Evolutionary conservation across 2,888 invertebrate species (phyloP), one percentile per base, ranked within the genome.

Genomic region (Craniophora ligustri): DNA sequence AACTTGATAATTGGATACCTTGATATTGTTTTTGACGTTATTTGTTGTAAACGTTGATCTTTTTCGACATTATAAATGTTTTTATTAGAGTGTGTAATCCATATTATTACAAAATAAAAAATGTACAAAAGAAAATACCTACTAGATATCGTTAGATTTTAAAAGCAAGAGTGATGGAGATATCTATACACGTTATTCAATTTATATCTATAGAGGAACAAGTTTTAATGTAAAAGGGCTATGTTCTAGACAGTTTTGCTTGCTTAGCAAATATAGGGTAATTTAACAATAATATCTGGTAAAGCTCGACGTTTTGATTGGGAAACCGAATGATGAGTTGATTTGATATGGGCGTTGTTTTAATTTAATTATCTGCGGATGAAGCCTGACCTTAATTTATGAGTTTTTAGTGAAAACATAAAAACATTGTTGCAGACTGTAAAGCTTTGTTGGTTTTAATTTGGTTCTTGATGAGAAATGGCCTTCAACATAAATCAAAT

Each of bases 341-440:
- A 21, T 32, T 5, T 26, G n/a, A 5, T 4, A 5, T 21, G 16
- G 13, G 8, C 41, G n/a, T 58, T 64, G 10, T 21, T 40, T 15
- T 21, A 32, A 32, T 42, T 42, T 40, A 35, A 61, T 58, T 49
- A 39, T 30, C 18, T 16, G 6, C 41, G 16, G 34, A 34, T 28
- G 28, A 2, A 31, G 35, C 3, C 6, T 14, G n/a, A n/a, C 26
- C 5, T 34, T 32, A 13, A 10, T 11, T 16, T 8, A 18, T n/a
- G 1, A 26, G 30, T 11, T 56, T 40, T 35, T 23, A 23, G n/a
- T 23, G 16, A 10, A 18, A 40, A 35, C 14, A 35, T n/a, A 26
- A 5, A n/a, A 26, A 26, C 4, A 26, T n/a, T n/a, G n/a, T n/a
- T n/a, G n/a, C 26, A 26, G 5, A 26, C n/a, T n/a, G 26, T n/a